Percentiles rank a stretch among this genome's conserved stretches.
Evolutionary conservation across 2,888 invertebrate genomes (phyloP).

Genomic region (Syrphus vitripennis): DNA sequence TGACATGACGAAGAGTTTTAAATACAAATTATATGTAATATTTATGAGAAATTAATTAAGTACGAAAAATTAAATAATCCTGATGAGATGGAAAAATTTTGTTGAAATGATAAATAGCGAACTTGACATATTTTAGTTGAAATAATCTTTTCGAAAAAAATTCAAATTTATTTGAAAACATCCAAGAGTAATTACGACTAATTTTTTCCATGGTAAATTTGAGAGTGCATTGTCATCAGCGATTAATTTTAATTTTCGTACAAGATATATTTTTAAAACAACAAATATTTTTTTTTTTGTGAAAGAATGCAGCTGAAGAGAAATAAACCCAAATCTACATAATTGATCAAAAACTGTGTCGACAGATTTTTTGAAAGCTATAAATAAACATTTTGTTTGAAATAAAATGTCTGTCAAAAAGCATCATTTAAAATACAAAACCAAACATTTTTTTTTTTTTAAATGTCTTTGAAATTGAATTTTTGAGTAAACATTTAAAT

Average conservation of each 20-base stretch:
- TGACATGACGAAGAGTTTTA: not conserved
- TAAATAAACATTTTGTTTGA: constrained; percentile 25
- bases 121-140: not conserved
- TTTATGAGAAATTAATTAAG: not conserved
- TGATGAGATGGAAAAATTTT: not conserved
- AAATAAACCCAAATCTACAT: not conserved
- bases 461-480: not conserved
- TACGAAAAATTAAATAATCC: too few species aligned
- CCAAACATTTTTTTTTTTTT: too few species aligned
- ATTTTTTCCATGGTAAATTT: not conserved
- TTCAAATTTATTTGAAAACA: not conserved
- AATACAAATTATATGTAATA: not conserved
- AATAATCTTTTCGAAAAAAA: not conserved
- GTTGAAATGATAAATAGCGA: not conserved
- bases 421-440: constrained; percentile 9
- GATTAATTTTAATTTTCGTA: not conserved
- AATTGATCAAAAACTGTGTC: constrained; percentile 27
- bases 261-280: not conserved
- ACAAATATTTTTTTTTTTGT: not conserved
- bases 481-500: not conserved
- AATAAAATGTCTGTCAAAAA: constrained; percentile 46
- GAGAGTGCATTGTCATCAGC: not conserved
- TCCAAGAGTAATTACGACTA: not conserved
- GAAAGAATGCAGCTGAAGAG: not conserved
- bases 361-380: constrained; percentile 16